A percentile compares a stretch with the other conserved stretches of the same genome.
These are phyloP conservation scores for Pachypeltis micranthus DNA, from an alignment of 1,140 invertebrate species.

Conservation along the genomic window DNA sequence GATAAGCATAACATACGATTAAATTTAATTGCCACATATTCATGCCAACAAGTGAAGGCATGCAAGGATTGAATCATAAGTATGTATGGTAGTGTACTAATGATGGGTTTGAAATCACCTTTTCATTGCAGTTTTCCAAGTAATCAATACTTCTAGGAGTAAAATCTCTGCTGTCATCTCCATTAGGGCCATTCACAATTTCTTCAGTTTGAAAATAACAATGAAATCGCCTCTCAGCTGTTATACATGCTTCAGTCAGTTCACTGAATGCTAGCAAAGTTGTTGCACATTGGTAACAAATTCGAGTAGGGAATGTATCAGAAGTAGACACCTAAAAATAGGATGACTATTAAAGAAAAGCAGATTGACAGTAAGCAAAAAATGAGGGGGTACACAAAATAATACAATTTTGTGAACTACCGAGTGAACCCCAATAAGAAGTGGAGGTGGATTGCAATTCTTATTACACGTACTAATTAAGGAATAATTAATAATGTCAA, in stretches of 20 bases:
- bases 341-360: constrained; percentile 8
- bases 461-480: background rate
- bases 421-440: background rate
- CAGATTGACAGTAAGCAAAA: constrained; percentile 8
- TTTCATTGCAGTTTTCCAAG: background rate
- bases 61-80: no score
- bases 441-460: background rate
- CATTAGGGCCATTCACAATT: background rate
- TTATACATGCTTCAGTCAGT: constrained; percentile 41
- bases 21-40: no score
- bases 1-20: no score
- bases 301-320: constrained; percentile 44
- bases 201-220: constrained; percentile 31
- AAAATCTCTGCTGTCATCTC: background rate
- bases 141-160: background rate
- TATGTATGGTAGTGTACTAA: no score
- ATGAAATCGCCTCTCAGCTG: constrained; percentile 37
- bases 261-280: constrained; percentile 50
- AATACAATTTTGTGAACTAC: background rate
- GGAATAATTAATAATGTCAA: background rate
- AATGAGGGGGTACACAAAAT: background rate
- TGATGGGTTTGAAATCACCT: no score
- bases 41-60: no score
- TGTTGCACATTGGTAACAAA: constrained; percentile 51
- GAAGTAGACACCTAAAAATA: constrained; percentile 38